Evolutionary conservation across 2,888 invertebrate genomes (phyloP), one percentile per base, ranked within the genome.

Genomic region (Trichopoda pennipes): DNA sequence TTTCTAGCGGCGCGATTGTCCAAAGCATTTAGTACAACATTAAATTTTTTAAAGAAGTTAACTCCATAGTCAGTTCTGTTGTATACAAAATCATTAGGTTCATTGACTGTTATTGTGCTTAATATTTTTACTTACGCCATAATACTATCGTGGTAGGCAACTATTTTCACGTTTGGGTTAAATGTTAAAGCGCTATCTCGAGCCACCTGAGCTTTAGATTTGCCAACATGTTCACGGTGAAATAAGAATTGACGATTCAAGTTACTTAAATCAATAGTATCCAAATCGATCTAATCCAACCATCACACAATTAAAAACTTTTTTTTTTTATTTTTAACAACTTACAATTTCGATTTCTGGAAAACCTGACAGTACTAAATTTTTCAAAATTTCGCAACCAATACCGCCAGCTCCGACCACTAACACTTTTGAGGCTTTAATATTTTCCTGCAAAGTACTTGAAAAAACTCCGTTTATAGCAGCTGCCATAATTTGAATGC

Each of bases 231-330:
- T 89, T 98, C 96, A 88, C 97, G 97, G 89, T 98, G 96, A 89
- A 99, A 99, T n/a, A 99, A 92, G 91, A 99, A 99, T 91, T 99
- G 99, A 49, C 99, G 94, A 91, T 99, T 99, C 85, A 99, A 92
- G 91, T 99, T 99, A 92, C 99, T 99, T 77, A 99, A 96, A 92
- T 99, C 99, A 90, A 99, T 99, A 0, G 99, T 99, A 90, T 99
- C 99, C 90, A 99, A 93, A 93, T 99, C 99, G 91, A 99, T 97
- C 99, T 99, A 92, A 85, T 17, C 21, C 16, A 2, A 21, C 17
- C 1, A 8, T 6, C 47, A 49, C 6, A 17, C 7, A 49, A 49
- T 17, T 49, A 17, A 49, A 19, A 17, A 49, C 9, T 19, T 49
- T 19, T 19, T 12, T 44, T 16, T 44, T n/a, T n/a, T 7, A 44